Base-by-base conservation (phyloP, 1,140 invertebrate genomes). In the Homarus americanus region DNA sequence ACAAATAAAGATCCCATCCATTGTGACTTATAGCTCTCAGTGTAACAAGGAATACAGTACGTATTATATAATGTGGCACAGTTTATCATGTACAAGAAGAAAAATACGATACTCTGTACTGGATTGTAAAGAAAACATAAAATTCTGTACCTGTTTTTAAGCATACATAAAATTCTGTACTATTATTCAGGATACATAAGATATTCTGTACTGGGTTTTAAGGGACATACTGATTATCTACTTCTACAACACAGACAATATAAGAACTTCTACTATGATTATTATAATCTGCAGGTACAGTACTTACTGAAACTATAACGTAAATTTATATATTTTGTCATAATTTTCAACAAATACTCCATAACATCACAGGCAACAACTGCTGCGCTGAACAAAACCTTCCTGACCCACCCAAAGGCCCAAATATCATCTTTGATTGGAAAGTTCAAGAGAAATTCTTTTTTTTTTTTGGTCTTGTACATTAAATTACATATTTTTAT, bases 381-480 rank as follows among this genome's bases (percentile, higher is more conserved):
- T 58, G 53, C 53, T 58, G 53, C n/a, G 44, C 20, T 66, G 12
- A 28, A 49, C 44, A 28, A 66, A 28, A 66, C 32, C 2, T 24
- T 32, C n/a, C 0, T 28, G 32, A 69, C 0, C 3, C n/a, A 32
- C 5, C 32, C 32, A 32, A 32, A 69, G 7, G 32, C 63, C n/a
- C 32, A 28, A 69, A 69, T 32, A 69, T 69, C 5, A 28, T 66
- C 4, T 32, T 32, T 32, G 5, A 69, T 32, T 69, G 28, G 63
- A 32, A 69, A 69, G 5, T 34, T 69, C n/a, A 28, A 69, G n/a
- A 69, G 5, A 32, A 9, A 69, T 32, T 0, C 15, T 49, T 49
- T 49, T 49, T 49, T 49, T 4, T 32, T n/a, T 80, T 53, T n/a
- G 41, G 44, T n/a, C 49, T 80, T 80, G 78, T 69, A 69, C 63